These are phyloP conservation scores for Ivindomyrus marchei DNA, from an alignment of 2,113 vertebrate genomes.

Conservation along the genomic window DNA sequence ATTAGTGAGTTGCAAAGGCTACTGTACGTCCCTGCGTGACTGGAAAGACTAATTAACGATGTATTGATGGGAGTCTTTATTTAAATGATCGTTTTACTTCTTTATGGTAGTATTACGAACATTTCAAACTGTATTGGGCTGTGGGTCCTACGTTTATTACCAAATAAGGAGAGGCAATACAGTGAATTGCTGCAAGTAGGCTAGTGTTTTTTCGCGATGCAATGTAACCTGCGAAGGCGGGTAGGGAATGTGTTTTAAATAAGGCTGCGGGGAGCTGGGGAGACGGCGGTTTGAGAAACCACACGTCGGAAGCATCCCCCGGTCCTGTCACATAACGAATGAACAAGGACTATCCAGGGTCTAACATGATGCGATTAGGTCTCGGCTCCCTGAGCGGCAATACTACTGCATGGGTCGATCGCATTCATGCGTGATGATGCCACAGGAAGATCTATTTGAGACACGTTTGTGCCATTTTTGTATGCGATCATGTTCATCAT, in stretches of 20 bases:
- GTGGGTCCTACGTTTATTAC: background rate
- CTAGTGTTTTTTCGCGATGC: background rate
- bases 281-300: background rate
- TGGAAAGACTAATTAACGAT: background rate
- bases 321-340: background rate
- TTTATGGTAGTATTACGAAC: background rate
- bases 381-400: background rate
- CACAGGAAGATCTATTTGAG: background rate
- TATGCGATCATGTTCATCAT: background rate
- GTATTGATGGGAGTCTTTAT: background rate
- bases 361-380: background rate
- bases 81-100: background rate
- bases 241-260: background rate
- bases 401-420: background rate
- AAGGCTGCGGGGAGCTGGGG: background rate
- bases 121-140: background rate
- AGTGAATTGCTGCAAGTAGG: background rate
- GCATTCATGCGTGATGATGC: background rate
- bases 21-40: background rate
- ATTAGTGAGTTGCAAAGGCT: background rate
- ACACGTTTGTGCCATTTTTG: background rate
- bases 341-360: background rate
- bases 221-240: background rate
- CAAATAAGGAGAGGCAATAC: background rate
- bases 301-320: background rate